Evolutionary conservation across 2,888 invertebrate genomes (phyloP).

Genomic region (Gastracanthus pulcherrimus): DNA sequence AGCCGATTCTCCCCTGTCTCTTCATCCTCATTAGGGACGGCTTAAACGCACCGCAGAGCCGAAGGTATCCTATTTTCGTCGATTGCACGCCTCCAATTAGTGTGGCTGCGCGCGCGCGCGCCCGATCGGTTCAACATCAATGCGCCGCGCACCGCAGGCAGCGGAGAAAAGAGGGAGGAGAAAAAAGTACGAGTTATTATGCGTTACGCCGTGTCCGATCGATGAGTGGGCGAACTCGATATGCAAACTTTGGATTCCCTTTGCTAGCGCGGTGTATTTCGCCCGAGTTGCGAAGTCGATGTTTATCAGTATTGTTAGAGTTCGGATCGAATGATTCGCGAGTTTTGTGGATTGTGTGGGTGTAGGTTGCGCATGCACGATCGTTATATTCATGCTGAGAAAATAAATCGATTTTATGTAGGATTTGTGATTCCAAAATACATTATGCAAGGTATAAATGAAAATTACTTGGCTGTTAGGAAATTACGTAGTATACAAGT

Average conservation of each 20-base stretch:
- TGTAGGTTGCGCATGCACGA: too few species aligned
- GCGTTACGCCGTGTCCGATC: background rate
- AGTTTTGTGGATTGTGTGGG: too few species aligned
- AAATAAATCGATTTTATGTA: too few species aligned
- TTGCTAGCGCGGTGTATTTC: too few species aligned
- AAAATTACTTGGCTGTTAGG: too few species aligned
- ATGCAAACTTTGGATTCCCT: background rate
- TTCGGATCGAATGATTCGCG: background rate
- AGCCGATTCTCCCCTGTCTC: conserved; percentile 1
- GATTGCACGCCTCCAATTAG: conserved; percentile 44
- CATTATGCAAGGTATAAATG: too few species aligned
- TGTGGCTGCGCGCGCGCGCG: background rate
- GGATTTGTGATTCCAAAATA: too few species aligned
- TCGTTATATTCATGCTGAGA: too few species aligned
- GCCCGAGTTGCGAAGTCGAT: background rate
- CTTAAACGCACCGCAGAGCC: conserved; percentile 23
- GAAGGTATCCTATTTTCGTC: conserved; percentile 36
- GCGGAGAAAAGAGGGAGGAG: background rate
- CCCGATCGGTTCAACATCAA: background rate
- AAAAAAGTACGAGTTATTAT: background rate
- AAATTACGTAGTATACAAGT: too few species aligned
- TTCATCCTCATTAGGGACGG: conserved; percentile 36
- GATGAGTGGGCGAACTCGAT: background rate
- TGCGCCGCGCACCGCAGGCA: background rate
- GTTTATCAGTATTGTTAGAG: background rate